These are phyloP conservation scores for Drosophila paulistorum DNA, from an alignment of 1,140 invertebrate species.

Conservation along the genomic window DNA sequence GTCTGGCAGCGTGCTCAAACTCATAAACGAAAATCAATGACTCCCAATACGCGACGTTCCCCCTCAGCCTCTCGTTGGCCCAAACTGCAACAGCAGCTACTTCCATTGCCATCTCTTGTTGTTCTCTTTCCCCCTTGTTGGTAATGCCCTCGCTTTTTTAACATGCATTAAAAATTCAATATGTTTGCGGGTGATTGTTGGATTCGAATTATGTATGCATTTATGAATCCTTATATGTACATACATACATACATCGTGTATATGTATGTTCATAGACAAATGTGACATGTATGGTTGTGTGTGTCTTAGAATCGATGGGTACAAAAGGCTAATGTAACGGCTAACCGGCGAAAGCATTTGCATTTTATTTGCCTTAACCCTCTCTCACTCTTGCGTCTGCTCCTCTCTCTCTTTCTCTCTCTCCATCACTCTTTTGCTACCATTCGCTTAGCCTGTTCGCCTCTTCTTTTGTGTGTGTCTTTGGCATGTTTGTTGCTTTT, in stretches of 20 bases:
- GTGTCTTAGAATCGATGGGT: constrained; percentile 35
- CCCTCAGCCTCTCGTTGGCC: not conserved
- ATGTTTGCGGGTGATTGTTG: constrained; percentile 12
- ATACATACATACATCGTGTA: constrained; percentile 14
- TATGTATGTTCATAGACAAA: constrained; percentile 33
- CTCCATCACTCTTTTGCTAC: not conserved
- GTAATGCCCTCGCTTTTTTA: constrained; percentile 15
- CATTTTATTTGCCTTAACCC: constrained; percentile 24
- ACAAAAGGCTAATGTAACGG: constrained; percentile 43
- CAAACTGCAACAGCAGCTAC: not conserved
- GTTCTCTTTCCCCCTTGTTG: constrained; percentile 22
- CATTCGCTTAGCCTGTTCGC: not conserved
- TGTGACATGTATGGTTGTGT: constrained; percentile 16
- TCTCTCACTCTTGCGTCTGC: constrained; percentile 12
- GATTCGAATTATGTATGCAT: constrained; percentile 25
- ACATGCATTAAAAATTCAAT: constrained; percentile 26
- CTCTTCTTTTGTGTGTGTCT: constrained; percentile 6
- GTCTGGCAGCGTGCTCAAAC: constrained; percentile 41
- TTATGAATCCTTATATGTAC: constrained; percentile 3
- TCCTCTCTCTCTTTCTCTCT: constrained; percentile 17
- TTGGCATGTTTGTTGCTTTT: constrained; percentile 41
- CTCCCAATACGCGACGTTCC: constrained; percentile 60
- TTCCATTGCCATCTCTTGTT: constrained; percentile 17
- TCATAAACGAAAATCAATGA: constrained; percentile 81
- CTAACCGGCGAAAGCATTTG: constrained; percentile 47